Evolutionary conservation across 2,888 invertebrate genomes (phyloP).

Genomic region (Trisateles emortualis): DNA sequence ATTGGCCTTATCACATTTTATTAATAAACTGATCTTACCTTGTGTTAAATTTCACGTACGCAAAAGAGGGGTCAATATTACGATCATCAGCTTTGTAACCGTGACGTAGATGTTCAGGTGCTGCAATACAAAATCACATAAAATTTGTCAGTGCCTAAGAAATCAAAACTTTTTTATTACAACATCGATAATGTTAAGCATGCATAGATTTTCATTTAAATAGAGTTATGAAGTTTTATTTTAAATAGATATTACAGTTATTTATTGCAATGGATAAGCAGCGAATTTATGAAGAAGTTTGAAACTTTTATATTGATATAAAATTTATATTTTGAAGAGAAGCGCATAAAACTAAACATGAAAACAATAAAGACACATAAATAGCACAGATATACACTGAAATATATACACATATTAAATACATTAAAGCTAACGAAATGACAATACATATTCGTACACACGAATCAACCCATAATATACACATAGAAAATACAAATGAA

Average conservation of each 20-base stretch:
- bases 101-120: conserved; percentile 60
- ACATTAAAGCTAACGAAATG: conserved; percentile 30
- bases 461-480: conserved; percentile 33
- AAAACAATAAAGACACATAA: conserved; percentile 8
- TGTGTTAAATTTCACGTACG: conserved; percentile 92
- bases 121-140: conserved; percentile 61
- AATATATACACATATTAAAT: no score
- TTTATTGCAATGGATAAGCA: conserved; percentile 19
- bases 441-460: conserved; percentile 21
- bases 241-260: conserved; percentile 2
- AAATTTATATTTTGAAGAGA: conserved; percentile 7
- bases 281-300: conserved; percentile 12
- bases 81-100: conserved; percentile 67
- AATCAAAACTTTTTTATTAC: conserved; percentile 9
- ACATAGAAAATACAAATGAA: conserved; percentile 36
- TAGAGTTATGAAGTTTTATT: conserved; percentile 5
- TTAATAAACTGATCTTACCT: conserved; percentile 79
- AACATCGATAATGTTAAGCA: conserved; percentile 39
- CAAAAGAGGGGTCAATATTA: conserved; percentile 92
- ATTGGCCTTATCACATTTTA: not conserved
- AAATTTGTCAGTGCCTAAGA: conserved; percentile 11
- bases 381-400: conserved; percentile 4
- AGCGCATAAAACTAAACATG: conserved; percentile 30
- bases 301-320: conserved; percentile 4
- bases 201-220: conserved; percentile 31